These are phyloP conservation scores for Sinocyclocheilus anophthalmus DNA, from an alignment of 2,113 vertebrate species.

Conservation along the genomic window DNA sequence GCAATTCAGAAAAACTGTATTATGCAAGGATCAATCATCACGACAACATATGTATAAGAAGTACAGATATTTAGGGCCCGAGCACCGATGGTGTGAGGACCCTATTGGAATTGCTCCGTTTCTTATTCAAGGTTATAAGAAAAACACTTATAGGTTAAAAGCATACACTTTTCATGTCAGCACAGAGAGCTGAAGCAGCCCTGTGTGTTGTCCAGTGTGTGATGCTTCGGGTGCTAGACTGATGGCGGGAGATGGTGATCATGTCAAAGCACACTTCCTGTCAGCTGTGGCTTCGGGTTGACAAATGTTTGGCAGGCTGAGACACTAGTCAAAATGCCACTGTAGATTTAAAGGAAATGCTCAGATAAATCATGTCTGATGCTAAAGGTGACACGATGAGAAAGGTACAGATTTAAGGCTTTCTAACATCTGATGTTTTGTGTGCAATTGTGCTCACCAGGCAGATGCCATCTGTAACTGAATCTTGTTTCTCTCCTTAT, in stretches of 20 bases:
- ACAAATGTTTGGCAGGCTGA: background rate
- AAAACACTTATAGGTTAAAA: no score
- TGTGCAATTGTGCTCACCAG: background rate
- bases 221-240: background rate
- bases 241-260: background rate
- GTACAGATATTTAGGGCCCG: background rate
- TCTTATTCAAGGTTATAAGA: background rate
- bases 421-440: background rate
- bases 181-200: background rate
- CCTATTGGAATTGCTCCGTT: no score
- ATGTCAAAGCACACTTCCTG: slow-evolving; percentile 6
- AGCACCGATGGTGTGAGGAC: no score
- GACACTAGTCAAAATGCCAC: background rate
- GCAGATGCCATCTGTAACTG: background rate
- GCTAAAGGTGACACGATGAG: background rate
- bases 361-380: background rate
- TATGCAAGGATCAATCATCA: no score
- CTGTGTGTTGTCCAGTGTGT: background rate
- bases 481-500: background rate
- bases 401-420: background rate
- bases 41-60: background rate
- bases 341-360: background rate
- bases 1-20: no score
- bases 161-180: background rate
- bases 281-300: slow-evolving; percentile 6